These are phyloP conservation scores for Aporophyla nigra DNA, from an alignment of 2,888 invertebrate species.

Conservation along the genomic window DNA sequence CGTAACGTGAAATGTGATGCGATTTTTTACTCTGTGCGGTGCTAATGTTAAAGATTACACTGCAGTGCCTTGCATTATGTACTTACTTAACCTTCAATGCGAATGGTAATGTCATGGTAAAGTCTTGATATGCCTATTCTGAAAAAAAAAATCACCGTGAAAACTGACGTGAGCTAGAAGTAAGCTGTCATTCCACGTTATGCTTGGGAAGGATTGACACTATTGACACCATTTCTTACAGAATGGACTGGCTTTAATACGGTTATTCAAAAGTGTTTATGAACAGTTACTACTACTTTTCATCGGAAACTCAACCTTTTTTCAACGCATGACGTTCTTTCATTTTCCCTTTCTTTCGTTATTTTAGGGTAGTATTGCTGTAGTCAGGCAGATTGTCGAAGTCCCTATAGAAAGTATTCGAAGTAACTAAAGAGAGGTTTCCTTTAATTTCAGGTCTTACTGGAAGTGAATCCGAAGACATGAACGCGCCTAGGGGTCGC, in stretches of 20 bases:
- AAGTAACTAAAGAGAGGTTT: conserved; percentile 23
- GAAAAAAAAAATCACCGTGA: too few relatives aligned
- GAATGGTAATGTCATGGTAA: neutral
- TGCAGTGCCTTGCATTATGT: neutral
- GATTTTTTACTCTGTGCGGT: neutral
- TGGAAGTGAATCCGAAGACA: conserved; percentile 78
- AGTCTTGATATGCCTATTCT: too few relatives aligned
- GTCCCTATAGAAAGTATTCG: neutral
- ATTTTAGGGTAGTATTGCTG: neutral
- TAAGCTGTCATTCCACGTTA: too few relatives aligned
- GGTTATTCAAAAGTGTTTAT: too few relatives aligned
- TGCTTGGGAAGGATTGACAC: too few relatives aligned
- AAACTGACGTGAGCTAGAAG: too few relatives aligned
- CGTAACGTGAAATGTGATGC: neutral
- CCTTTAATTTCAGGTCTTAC: conserved; percentile 77
- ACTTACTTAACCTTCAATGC: neutral
- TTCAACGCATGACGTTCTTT: too few relatives aligned
- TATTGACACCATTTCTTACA: too few relatives aligned
- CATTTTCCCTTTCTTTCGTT: too few relatives aligned
- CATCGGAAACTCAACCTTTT: too few relatives aligned
- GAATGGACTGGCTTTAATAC: too few relatives aligned
- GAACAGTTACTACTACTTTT: too few relatives aligned
- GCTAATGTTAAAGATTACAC: neutral
- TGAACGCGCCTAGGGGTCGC: conserved; percentile 80
- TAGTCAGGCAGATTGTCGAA: neutral